Evolutionary conservation across 1,140 invertebrate species (phyloP).

Genomic region (Holcopasites calliopsidis): DNA sequence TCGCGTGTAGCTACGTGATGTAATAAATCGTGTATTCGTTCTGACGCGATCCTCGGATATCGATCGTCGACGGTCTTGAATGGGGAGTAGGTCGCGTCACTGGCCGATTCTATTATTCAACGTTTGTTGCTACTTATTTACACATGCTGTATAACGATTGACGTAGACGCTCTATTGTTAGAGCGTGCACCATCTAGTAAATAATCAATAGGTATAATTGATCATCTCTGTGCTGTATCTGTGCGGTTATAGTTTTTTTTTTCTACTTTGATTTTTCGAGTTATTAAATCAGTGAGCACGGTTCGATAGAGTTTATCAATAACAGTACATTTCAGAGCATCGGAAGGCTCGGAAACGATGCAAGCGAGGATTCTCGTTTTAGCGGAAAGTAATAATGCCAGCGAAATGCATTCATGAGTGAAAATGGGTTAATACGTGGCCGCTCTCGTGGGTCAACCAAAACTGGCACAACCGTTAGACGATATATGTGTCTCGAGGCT

Average conservation of each 20-base stretch:
- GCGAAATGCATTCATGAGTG: not conserved
- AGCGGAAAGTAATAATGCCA: not conserved
- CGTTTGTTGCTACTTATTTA: conserved; percentile 8
- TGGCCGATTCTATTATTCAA: not conserved
- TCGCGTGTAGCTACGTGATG: not conserved
- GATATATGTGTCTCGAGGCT: conserved; percentile 22
- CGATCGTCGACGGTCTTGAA: conserved; percentile 5
- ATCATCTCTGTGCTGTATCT: too few relatives aligned
- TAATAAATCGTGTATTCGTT: conserved; percentile 14
- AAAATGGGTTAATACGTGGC: conserved; percentile 17
- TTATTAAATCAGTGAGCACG: too few relatives aligned
- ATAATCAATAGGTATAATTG: too few relatives aligned
- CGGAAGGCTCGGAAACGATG: not conserved
- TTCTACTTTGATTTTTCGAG: too few relatives aligned
- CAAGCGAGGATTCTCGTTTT: too few relatives aligned
- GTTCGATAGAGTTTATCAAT: too few relatives aligned
- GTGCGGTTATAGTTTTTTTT: too few relatives aligned
- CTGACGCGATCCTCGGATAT: not conserved
- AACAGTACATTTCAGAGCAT: not conserved
- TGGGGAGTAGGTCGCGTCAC: conserved; percentile 20
- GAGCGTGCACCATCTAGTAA: not conserved
- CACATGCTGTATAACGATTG: not conserved
- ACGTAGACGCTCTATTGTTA: not conserved
- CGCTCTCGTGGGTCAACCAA: not conserved
- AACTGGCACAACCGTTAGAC: conserved; percentile 4